Evolutionary conservation across 64 coral and sea anemone genomes (phyloP).

Genomic region (Porites australiensis): DNA sequence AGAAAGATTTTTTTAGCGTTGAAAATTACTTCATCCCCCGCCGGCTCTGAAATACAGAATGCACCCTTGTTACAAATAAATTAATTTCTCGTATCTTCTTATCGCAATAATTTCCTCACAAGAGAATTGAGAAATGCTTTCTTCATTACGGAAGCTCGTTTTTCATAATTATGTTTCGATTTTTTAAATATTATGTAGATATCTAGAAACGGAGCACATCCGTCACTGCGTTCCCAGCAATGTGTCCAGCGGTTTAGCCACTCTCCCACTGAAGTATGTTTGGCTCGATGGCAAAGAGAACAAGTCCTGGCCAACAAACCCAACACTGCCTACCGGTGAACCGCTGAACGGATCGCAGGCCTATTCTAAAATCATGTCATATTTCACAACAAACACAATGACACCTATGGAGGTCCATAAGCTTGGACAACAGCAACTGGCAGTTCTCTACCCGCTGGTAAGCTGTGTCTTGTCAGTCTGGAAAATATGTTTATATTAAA

Average conservation of each 20-base stretch:
- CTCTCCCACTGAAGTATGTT: constrained; percentile 44
- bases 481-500: not conserved
- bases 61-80: too few relatives aligned
- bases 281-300: constrained; percentile 32
- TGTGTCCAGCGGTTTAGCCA: constrained; percentile 66
- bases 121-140: too few relatives aligned
- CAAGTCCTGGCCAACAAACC: constrained; percentile 19
- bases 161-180: too few relatives aligned
- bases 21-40: too few relatives aligned
- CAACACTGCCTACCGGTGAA: constrained; percentile 56
- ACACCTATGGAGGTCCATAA: constrained; percentile 51
- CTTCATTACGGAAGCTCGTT: too few relatives aligned
- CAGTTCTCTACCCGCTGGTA: constrained; percentile 77
- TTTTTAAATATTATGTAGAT: constrained; percentile 19
- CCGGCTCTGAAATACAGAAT: too few relatives aligned
- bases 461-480: not conserved
- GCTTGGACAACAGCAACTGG: constrained; percentile 68
- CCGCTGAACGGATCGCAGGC: constrained; percentile 35
- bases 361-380: constrained; percentile 59
- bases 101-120: too few relatives aligned
- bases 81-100: too few relatives aligned
- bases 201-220: constrained; percentile 47
- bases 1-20: too few relatives aligned
- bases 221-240: constrained; percentile 65
- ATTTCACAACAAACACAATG: constrained; percentile 62